Base-by-base conservation (phyloP, 1,140 invertebrate species). In the Euwallacea similis region DNA sequence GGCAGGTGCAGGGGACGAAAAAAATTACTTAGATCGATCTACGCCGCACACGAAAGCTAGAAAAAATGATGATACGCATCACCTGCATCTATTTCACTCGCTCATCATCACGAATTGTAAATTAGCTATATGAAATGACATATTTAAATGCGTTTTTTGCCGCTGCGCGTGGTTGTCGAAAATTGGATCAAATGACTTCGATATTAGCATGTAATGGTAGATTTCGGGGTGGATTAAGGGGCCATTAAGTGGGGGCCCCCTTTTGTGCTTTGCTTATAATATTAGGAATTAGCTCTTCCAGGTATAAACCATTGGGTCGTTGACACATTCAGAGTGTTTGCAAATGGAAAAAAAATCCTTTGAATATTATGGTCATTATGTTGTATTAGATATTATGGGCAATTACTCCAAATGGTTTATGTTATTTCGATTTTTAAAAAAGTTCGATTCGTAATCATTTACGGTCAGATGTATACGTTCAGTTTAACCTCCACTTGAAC, bases 11-110 rank as follows among this genome's bases (percentile, higher is more conserved):
- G 6, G 7, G 41, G 43, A n/a, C 50, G 10, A 66, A 66, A 66
- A 66, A 66, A 66, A 66, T 56, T 65, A 65, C 62, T 65, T 65
- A 66, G 64, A 66, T 66, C 64, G 33, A 66, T 66, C 64, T 66
- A 66, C n/a, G 21, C 16, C 55, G 21, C 50, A 53, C 62, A 65
- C 62, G 62, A 65, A 56, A 43, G 64, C 53, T 55, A 66, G 64
- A 53, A 56, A 66, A 66, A 63, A 63, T 46, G 9, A 63, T 46
- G 61, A 63, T 63, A 41, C 16, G 16, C 7, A 15, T 66, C 64
- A 66, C 64, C 64, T 66, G 64, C 64, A 58, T 56, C 64, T 66
- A 66, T 66, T 66, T 44, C 53, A 66, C 50, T 50, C 46, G 13
- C 21, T 65, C 62, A 65, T 65, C 62, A 65, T 65, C 62, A 65